Conservation (phyloP, 2,797 vertebrate species). For the Onychomys leucogaster region DNA sequence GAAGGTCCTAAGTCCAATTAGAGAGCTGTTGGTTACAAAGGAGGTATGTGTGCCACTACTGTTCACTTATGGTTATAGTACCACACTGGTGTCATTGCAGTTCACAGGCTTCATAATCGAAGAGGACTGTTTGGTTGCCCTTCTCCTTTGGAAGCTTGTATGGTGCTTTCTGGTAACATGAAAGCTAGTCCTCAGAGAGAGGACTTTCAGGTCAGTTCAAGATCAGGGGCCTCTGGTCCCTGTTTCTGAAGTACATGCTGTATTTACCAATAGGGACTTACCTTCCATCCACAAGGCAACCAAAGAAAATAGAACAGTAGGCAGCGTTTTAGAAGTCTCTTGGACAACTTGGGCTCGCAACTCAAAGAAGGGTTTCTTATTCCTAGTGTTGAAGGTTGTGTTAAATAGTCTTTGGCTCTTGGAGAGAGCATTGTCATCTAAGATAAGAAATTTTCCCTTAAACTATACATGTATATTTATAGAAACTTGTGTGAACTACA, state of each 20-base stretch:
- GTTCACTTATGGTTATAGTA: no score
- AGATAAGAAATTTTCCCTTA: neutral
- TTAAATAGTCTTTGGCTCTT: neutral
- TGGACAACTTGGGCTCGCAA: neutral
- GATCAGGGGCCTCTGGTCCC: neutral
- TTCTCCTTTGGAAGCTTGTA: neutral
- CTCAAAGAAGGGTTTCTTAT: neutral
- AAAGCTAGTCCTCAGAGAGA: neutral
- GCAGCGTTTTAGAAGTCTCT: neutral
- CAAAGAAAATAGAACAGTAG: neutral
- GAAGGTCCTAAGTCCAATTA: neutral
- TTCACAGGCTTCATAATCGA: neutral
- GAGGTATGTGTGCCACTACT: neutral
- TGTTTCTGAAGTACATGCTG: neutral
- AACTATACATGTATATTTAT: neutral
- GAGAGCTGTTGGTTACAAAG: neutral
- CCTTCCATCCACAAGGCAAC: neutral
- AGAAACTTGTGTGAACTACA: neutral
- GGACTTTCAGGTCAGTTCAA: neutral
- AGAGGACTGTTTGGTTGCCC: neutral
- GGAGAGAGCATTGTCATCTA: neutral
- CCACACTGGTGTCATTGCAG: no score
- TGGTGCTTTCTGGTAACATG: neutral
- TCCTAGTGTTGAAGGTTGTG: neutral
- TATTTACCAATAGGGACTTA: neutral